Evolutionary conservation across 23 tunicate species (phyloP).

Genomic region (Trididemnum clinides): DNA sequence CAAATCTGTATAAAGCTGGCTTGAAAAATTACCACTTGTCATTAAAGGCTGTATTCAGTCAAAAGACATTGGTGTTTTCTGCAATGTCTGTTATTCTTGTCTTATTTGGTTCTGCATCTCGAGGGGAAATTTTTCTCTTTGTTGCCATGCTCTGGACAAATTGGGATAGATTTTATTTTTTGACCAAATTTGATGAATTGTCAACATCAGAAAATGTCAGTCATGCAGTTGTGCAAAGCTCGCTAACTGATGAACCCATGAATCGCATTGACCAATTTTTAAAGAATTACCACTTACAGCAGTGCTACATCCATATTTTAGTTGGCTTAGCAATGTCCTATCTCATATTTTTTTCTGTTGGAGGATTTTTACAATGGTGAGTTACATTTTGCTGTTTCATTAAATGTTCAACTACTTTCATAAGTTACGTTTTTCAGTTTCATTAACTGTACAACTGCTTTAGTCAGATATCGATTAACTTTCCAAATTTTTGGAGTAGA

Average conservation of each 20-base stretch:
- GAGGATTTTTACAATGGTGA: slow-evolving; percentile 84
- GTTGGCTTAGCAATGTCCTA: slow-evolving; percentile 41
- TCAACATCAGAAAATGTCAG: neutral
- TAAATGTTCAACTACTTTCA: too few relatives aligned
- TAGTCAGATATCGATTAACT: too few relatives aligned
- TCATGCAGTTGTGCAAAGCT: neutral
- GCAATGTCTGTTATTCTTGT: slow-evolving; percentile 38
- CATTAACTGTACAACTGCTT: too few relatives aligned
- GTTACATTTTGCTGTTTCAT: too few relatives aligned
- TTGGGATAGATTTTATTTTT: slow-evolving; percentile 47
- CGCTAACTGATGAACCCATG: neutral
- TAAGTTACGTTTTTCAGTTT: too few relatives aligned
- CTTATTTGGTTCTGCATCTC: slow-evolving; percentile 58
- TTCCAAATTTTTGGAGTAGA: too few relatives aligned
- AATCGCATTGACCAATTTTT: slow-evolving; percentile 25
- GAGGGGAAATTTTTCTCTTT: slow-evolving; percentile 69
- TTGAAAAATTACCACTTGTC: neutral
- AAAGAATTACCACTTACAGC: slow-evolving; percentile 46
- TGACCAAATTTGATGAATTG: neutral
- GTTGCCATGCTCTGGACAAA: slow-evolving; percentile 57
- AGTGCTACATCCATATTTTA: slow-evolving; percentile 33
- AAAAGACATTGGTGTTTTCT: neutral
- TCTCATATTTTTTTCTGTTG: slow-evolving; percentile 57
- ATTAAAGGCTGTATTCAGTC: neutral
- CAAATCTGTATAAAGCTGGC: neutral